phyloP scores from a whole-genome alignment of 2,888 invertebrate species.

The Artemia sinica region DNA sequence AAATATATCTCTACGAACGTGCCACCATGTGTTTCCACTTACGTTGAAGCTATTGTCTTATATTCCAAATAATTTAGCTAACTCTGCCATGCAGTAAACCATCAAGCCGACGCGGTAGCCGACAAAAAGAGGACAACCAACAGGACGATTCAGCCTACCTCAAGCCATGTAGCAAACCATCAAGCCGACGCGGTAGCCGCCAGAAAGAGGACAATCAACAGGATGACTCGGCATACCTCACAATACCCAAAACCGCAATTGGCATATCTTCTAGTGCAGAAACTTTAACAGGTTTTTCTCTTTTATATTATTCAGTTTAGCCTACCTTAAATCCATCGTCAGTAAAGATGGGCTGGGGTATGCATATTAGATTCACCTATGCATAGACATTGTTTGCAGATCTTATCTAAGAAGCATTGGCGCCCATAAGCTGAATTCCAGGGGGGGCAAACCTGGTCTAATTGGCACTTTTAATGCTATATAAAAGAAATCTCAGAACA shows the following conservation, averaged over 20 bases:
- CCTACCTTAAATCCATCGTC: neutral
- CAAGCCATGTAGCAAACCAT: slow-evolving; percentile 27
- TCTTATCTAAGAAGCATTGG: no score
- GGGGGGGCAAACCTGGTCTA: no score
- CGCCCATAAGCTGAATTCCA: no score
- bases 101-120: slow-evolving; percentile 20
- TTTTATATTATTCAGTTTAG: slow-evolving; percentile 17
- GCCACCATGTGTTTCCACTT: no score
- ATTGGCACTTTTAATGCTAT: no score
- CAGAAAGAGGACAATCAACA: slow-evolving; percentile 20
- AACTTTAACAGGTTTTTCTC: slow-evolving; percentile 47
- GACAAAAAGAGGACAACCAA: slow-evolving; percentile 20
- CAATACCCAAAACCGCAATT: slow-evolving; percentile 50
- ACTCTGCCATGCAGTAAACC: slow-evolving; percentile 10
- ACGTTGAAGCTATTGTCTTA: no score
- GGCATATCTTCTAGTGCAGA: slow-evolving; percentile 56
- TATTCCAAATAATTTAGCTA: neutral
- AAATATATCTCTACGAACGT: no score
- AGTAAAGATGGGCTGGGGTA: neutral
- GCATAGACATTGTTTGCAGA: neutral
- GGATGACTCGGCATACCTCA: slow-evolving; percentile 39
- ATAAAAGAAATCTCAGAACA: no score
- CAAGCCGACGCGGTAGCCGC: slow-evolving; percentile 21
- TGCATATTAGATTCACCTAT: neutral
- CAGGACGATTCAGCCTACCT: slow-evolving; percentile 30